Percentiles rank a stretch among this genome's conserved stretches.
phyloP scores from a whole-genome alignment of 2,113 vertebrate species.

The Coregonus clupeaformis region DNA sequence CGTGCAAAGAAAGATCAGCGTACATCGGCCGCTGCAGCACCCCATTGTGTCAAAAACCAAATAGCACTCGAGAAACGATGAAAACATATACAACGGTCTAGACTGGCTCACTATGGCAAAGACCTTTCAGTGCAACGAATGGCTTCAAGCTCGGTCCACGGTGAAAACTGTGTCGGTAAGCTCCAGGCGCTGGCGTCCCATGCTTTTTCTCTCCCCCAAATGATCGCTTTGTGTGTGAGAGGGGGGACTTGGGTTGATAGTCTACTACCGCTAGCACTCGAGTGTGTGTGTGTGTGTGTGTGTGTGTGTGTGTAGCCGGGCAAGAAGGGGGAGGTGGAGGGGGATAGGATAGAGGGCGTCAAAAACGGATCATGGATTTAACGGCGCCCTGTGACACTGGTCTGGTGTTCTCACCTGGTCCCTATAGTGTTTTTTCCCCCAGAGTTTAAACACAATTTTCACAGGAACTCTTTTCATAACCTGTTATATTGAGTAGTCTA shows the following conservation, averaged over 20 bases:
- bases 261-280: background rate
- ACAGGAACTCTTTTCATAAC: too few species aligned
- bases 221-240: conserved; percentile 9
- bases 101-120: background rate
- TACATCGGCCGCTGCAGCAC: conserved; percentile 86
- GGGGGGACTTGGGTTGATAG: background rate
- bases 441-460: too few species aligned
- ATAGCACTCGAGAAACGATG: conserved; percentile 25
- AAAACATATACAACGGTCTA: conserved; percentile 14
- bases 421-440: too few species aligned
- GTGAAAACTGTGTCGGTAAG: conserved; percentile 7
- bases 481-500: too few species aligned
- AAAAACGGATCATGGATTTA: background rate
- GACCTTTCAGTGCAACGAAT: conserved; percentile 38
- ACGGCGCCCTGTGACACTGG: background rate
- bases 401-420: background rate
- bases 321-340: background rate
- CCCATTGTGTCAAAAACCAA: conserved; percentile 73
- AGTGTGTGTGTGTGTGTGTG: background rate
- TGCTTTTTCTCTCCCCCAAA: conserved; percentile 37
- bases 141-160: conserved; percentile 52
- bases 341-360: conserved; percentile 26
- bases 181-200: conserved; percentile 45
- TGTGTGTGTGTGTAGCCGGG: background rate
- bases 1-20: conserved; percentile 83